Base-by-base conservation (phyloP, 2,113 vertebrate species). In the Pterocles gutturalis region DNA sequence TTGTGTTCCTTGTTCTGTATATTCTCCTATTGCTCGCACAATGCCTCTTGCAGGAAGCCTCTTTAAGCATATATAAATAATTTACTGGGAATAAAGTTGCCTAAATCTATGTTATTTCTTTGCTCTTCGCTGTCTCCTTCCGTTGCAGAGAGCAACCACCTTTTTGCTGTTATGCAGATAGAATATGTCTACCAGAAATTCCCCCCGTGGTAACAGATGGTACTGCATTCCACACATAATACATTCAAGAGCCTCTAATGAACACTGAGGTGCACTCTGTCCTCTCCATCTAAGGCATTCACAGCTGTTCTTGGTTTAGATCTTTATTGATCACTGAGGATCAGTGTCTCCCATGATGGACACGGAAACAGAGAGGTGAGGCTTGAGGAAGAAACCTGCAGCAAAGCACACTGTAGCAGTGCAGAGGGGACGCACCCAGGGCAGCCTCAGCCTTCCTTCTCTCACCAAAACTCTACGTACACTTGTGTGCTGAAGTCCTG, bases 401-500 rank as follows among this genome's bases (percentile, higher is more conserved):
- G 67, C 72, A 90, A 78, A 58, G 64, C 48, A 78, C 78, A 49
- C 17, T n/a, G 83, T 18, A 61, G 88, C 26, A 77, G 80, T 17
- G 14, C 64, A 83, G 83, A 89, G 55, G 43, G 60, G 51, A 92
- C 14, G 48, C 83, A 87, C 58, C 70, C 87, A 70, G 84, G 54
- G 54, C 78, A 95, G 78, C 45, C 77, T 90, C 60, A 89, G 85
- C 80, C 54, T 19, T 46, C 41, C 41, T 91, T 14, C 49, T 94
- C 91, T 94, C 95, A 87, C 66, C 45, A 95, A 73, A 96, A 71
- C 61, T 79, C 96, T 89, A 99, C 99, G 90, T 98, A 99, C 99
- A 99, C 99, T 98, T 99, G 99, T 70, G 99, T 99, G 98, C 99
- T 99, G 98, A 99, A 99, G 97, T 99, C 99, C 97, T 99, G 99